Evolutionary conservation across 2,113 vertebrate genomes (phyloP).

Genomic region (Gasterosteus nipponicus): DNA sequence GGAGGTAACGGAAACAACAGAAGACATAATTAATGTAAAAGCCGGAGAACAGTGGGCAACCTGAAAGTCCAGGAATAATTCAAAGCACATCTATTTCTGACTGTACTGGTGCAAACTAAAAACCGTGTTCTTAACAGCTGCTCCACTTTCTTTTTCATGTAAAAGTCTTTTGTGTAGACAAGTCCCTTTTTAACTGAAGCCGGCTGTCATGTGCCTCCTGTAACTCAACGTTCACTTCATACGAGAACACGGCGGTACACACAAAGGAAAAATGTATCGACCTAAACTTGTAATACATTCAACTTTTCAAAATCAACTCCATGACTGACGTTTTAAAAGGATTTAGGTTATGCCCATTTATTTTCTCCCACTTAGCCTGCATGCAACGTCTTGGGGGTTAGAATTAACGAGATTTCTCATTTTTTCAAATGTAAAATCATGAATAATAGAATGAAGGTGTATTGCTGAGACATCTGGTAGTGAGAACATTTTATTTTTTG

Average conservation of each 20-base stretch:
- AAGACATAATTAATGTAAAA: background rate
- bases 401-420: background rate
- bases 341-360: background rate
- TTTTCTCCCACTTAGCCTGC: background rate
- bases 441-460: background rate
- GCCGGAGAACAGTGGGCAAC: background rate
- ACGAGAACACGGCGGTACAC: background rate
- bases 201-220: background rate
- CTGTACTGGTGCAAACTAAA: background rate
- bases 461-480: background rate
- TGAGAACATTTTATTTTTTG: background rate
- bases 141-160: background rate
- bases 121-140: background rate
- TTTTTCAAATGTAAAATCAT: background rate
- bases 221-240: background rate
- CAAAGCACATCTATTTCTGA: background rate
- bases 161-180: background rate
- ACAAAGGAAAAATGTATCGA: background rate
- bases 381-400: background rate
- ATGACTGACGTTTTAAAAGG: background rate
- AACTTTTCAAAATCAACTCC: background rate
- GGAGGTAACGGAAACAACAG: background rate
- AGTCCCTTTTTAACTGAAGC: background rate
- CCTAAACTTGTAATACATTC: background rate
- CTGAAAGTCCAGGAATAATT: background rate